A percentile compares a stretch with the other conserved stretches of the same genome.
These are phyloP conservation scores for Hyla sarda DNA, from an alignment of 2,113 vertebrate species.

Conservation along the genomic window DNA sequence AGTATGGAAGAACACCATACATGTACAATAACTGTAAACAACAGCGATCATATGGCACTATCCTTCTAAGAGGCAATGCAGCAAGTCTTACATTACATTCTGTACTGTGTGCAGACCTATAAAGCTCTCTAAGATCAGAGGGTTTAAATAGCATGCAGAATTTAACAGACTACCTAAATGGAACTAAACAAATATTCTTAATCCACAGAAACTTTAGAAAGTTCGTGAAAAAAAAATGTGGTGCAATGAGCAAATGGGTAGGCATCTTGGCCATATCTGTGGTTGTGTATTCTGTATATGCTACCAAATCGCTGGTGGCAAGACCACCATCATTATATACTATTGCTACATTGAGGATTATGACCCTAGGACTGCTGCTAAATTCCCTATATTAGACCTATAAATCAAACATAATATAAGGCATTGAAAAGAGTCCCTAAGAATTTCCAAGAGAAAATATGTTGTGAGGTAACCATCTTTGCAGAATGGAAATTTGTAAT, in stretches of 20 bases:
- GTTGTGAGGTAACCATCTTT: constrained; percentile 69
- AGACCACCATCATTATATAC: constrained; percentile 2
- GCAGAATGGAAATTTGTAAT: constrained; percentile 62
- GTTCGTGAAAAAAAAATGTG: neutral
- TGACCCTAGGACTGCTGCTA: neutral
- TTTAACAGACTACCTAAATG: neutral
- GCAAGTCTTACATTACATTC: neutral
- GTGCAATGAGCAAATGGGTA: neutral
- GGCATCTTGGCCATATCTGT: neutral
- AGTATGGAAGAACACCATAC: neutral
- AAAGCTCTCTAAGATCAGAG: neutral
- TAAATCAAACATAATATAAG: constrained; percentile 34
- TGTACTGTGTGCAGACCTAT: neutral
- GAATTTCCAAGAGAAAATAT: constrained; percentile 50
- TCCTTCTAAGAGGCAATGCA: neutral
- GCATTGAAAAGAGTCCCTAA: constrained; percentile 39
- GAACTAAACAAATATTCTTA: neutral
- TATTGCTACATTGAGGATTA: constrained; percentile 1
- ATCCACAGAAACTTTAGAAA: neutral
- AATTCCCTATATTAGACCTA: neutral
- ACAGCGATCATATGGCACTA: neutral
- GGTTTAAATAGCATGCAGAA: neutral
- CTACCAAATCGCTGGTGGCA: constrained; percentile 22
- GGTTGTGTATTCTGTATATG: neutral
- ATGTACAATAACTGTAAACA: neutral